phyloP scores from a whole-genome alignment of 2,888 invertebrate genomes.

The Eurois occulta region DNA sequence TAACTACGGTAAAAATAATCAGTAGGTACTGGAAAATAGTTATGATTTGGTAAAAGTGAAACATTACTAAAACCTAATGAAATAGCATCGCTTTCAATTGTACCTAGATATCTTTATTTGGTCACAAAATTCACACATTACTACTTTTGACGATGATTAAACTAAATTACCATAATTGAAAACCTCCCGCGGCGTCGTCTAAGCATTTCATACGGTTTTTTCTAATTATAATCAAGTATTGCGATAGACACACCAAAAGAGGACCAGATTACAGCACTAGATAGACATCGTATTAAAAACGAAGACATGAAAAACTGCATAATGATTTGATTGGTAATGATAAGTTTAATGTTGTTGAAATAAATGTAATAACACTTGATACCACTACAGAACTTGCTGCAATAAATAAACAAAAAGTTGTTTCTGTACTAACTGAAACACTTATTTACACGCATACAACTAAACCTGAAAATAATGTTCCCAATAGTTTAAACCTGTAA shows the following conservation, averaged over 20 bases:
- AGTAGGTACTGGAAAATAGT: not conserved
- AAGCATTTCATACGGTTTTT: not conserved
- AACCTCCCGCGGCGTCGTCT: not conserved
- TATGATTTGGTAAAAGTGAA: not conserved
- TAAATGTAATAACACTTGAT: not conserved
- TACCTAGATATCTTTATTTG: not conserved
- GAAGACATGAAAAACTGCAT: not conserved
- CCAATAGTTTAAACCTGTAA: conserved; percentile 18
- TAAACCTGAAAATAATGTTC: conserved; percentile 3
- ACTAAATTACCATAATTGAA: conserved; percentile 11
- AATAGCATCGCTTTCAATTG: not conserved
- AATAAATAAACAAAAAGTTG: not conserved
- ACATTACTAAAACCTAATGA: not conserved
- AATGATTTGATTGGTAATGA: not conserved
- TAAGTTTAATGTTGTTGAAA: not conserved
- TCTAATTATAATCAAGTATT: conserved; percentile 27
- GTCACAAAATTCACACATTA: conserved; percentile 1
- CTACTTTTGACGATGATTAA: not conserved
- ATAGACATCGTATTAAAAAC: not conserved
- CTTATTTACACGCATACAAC: not conserved
- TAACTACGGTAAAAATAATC: not conserved
- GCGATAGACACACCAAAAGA: not conserved
- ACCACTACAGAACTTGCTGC: not conserved
- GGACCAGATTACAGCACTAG: not conserved
- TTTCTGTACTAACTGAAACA: not conserved